Conservation (phyloP, 2,888 invertebrate species). For the Brachyopa scutellaris region DNA sequence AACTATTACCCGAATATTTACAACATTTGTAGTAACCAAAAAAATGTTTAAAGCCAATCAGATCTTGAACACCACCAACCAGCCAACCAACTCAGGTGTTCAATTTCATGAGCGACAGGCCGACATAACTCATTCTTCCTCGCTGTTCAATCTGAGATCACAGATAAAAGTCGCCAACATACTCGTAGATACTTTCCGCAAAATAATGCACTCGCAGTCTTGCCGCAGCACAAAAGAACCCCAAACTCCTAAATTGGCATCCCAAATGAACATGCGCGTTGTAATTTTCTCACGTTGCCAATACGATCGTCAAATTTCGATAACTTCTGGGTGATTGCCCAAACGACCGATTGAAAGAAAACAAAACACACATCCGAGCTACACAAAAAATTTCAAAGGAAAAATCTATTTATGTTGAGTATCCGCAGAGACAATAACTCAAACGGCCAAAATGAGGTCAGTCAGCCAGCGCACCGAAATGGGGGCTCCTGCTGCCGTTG, state of each 20-base stretch:
- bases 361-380: conserved; percentile 51
- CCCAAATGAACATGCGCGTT: conserved; percentile 27
- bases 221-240: conserved; percentile 58
- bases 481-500: conserved; percentile 42
- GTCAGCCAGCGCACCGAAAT: conserved; percentile 34
- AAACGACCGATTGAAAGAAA: conserved; percentile 68
- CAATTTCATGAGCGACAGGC: conserved; percentile 71
- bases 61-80: conserved; percentile 57
- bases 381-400: not conserved
- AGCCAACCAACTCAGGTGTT: conserved; percentile 73
- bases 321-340: conserved; percentile 63
- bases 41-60: conserved; percentile 66
- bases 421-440: conserved; percentile 71
- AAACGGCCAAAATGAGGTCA: conserved; percentile 69
- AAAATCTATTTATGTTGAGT: conserved; percentile 68
- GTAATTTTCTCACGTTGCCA: conserved; percentile 70
- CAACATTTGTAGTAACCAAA: conserved; percentile 32
- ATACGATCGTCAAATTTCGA: conserved; percentile 72
- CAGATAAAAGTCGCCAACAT: conserved; percentile 51
- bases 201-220: conserved; percentile 36
- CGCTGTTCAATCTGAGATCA: conserved; percentile 45
- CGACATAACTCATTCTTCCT: conserved; percentile 68
- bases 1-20: conserved; percentile 51
- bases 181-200: conserved; percentile 45
- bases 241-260: conserved; percentile 68